Conservation (phyloP, 2,797 vertebrate species). For the Mormyrus proboscirostris region DNA sequence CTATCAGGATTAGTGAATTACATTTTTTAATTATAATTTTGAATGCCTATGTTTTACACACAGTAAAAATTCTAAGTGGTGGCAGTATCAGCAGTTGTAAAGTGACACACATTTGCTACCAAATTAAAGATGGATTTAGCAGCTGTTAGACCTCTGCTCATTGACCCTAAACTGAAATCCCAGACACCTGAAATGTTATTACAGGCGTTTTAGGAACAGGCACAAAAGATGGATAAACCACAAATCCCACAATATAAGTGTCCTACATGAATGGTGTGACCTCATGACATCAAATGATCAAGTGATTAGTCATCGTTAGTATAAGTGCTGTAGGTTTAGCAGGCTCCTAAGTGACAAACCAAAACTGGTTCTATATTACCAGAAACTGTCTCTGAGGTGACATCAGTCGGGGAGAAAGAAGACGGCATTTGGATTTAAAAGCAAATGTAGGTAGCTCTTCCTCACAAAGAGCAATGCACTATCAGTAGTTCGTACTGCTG, state of each 20-base stretch:
- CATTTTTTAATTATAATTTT: background rate
- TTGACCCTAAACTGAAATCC: conserved; percentile 10
- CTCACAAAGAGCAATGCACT: background rate
- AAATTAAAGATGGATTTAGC: background rate
- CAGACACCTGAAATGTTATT: background rate
- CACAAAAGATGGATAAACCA: background rate
- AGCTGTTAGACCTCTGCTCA: background rate
- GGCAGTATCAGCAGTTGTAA: background rate
- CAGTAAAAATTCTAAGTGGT: background rate
- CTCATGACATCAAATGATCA: background rate
- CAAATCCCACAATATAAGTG: background rate
- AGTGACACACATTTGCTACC: background rate
- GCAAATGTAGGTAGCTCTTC: background rate
- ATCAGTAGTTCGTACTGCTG: background rate
- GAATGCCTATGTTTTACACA: background rate
- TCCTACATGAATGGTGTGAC: background rate
- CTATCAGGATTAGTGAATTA: background rate
- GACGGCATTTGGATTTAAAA: background rate
- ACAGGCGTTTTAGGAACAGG: background rate
- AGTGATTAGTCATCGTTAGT: background rate
- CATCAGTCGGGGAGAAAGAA: background rate
- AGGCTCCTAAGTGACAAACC: background rate
- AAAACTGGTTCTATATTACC: background rate
- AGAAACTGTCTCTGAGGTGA: background rate
- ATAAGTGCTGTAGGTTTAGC: background rate